phyloP scores from a whole-genome alignment of 2,113 vertebrate species.

The Mus musculus region GRCm39 chr9:71550501-71551000 shows the following conservation, averaged over 20 bases:
- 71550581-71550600: neutral
- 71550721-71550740: neutral
- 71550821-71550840: too few species aligned
- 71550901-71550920: too few species aligned
- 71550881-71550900: too few species aligned
- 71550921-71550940: too few species aligned
- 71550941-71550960: too few species aligned
- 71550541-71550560: neutral
- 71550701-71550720: neutral
- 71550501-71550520: neutral
- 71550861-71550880: too few species aligned
- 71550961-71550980: too few species aligned
- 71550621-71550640: neutral
- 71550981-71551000: neutral
- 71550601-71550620: neutral
- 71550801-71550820: neutral
- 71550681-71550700: neutral
- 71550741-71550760: neutral
- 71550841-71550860: too few species aligned
- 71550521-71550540: neutral
- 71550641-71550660: conserved; percentile 33
- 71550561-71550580: neutral
- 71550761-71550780: neutral
- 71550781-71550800: neutral
- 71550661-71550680: neutral